Percentiles rank a stretch among this genome's conserved stretches.
Evolutionary conservation across 1,140 invertebrate species (phyloP).

Genomic region (Trachelipus rathkii): DNA sequence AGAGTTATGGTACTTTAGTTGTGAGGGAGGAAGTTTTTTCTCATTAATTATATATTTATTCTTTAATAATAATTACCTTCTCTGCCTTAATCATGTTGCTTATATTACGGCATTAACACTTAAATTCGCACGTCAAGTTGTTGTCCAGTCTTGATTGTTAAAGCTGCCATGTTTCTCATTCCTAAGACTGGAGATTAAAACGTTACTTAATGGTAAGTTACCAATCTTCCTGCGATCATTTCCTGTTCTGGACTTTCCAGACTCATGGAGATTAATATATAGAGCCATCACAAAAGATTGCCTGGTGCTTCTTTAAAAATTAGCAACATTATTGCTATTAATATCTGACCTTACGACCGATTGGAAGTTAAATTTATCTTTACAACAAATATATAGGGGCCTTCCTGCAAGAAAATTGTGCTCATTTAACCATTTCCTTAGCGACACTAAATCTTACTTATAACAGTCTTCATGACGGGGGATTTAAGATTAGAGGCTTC

Average conservation of each 20-base stretch:
- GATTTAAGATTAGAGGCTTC: constrained; percentile 62
- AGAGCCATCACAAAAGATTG: constrained; percentile 63
- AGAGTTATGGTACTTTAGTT: no score
- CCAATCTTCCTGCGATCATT: constrained; percentile 66
- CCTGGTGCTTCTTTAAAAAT: constrained; percentile 34
- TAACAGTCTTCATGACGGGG: constrained; percentile 67
- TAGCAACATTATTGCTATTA: constrained; percentile 26
- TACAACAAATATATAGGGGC: constrained; percentile 81
- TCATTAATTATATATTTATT: no score
- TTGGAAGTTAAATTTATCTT: constrained; percentile 66
- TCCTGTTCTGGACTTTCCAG: constrained; percentile 69
- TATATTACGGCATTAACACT: no score
- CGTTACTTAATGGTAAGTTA: constrained; percentile 73
- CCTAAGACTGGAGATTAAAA: constrained; percentile 61
- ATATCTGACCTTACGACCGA: constrained; percentile 31
- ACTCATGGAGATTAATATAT: constrained; percentile 68
- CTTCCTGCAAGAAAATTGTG: constrained; percentile 78
- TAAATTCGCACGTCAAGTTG: constrained; percentile 39
- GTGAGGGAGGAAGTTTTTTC: no score
- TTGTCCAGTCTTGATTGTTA: constrained; percentile 38
- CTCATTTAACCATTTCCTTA: constrained; percentile 67
- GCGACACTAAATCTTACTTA: constrained; percentile 75
- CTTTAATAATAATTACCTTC: no score
- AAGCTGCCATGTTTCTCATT: constrained; percentile 38
- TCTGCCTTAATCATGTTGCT: no score